Base-by-base conservation (phyloP, 2,888 invertebrate species). In the Caradrina kadenii region DNA sequence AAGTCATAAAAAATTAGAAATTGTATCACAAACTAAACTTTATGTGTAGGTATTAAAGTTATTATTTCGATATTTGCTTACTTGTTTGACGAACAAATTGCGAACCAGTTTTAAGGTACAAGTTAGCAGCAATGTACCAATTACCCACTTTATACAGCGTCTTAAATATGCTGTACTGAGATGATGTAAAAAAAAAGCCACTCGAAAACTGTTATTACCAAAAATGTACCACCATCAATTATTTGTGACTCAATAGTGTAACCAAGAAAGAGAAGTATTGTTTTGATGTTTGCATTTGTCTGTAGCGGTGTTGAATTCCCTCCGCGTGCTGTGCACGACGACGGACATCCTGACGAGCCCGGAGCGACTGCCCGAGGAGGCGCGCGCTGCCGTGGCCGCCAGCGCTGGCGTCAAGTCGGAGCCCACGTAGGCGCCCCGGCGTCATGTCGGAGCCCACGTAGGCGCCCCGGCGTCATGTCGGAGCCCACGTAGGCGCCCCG, bases 271-370 rank as follows among this genome's bases (percentile, higher is more conserved):
- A 13, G 2, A 31, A 22, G 26, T 48, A 19, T 21, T 39, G 35
- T n/a, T 21, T 13, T 5, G 17, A 35, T 19, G 5, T 68, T 17
- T 8, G 19, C 63, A n/a, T 49, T n/a, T 56, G 42, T 52, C 96
- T 96, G n/a, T 95, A 99, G 99, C 98, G 91, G 99, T 99, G 82
- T 96, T 99, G 84, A 99, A 98, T 95, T 98, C 99, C 60, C 96
- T 99, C 85, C 97, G 98, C 86, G 97, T 98, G 90, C 96, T 99
- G 86, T 98, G 99, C 92, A 99, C 98, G 85, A 97, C 97, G 78
- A 99, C 99, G 59, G 99, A 99, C 88, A 98, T 99, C 87, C 96
- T 99, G 86, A 97, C 98, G 55, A 98, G 98, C 90, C 99, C 99
- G 15, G 97, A 97, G 89, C 97, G 97, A 69, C 96, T 99, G 87